Percentiles rank a stretch among this genome's conserved stretches.
These are phyloP conservation scores for Tetheella fluctuosa DNA, from an alignment of 2,888 invertebrate genomes.

Conservation along the genomic window DNA sequence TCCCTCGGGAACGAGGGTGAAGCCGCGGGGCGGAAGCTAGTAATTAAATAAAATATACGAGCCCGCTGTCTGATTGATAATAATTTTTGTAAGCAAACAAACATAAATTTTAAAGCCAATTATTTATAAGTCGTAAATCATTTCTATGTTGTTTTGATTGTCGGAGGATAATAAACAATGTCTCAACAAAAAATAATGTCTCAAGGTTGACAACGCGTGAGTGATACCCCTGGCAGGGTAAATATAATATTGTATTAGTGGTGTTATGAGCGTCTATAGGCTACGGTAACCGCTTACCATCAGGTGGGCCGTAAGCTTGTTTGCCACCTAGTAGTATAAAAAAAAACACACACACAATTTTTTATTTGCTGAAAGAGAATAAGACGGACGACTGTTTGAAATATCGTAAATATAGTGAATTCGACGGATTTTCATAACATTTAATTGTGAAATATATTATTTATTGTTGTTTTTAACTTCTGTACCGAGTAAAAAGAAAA, in stretches of 20 bases:
- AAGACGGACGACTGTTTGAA: neutral
- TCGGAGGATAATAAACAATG: neutral
- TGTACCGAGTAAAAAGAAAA: neutral
- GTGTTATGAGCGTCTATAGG: too few relatives aligned
- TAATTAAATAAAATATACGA: neutral
- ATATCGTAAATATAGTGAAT: neutral
- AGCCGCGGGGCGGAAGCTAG: too few relatives aligned
- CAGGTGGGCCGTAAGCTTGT: too few relatives aligned
- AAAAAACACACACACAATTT: too few relatives aligned
- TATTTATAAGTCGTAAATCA: neutral
- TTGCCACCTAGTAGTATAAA: too few relatives aligned
- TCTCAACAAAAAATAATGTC: too few relatives aligned
- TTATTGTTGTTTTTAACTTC: neutral
- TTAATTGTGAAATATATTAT: neutral
- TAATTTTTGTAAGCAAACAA: neutral
- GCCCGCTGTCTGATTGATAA: neutral
- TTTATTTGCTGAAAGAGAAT: too few relatives aligned
- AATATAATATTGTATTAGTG: too few relatives aligned
- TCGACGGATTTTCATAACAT: neutral
- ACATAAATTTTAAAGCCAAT: neutral
- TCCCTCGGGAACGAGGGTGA: too few relatives aligned
- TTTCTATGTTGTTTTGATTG: constrained; percentile 6
- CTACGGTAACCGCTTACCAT: too few relatives aligned
- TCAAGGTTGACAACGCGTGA: too few relatives aligned
- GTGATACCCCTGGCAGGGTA: too few relatives aligned